These are phyloP conservation scores for Anguilla megastoma DNA, from an alignment of 2,797 vertebrate species.

Conservation along the genomic window DNA sequence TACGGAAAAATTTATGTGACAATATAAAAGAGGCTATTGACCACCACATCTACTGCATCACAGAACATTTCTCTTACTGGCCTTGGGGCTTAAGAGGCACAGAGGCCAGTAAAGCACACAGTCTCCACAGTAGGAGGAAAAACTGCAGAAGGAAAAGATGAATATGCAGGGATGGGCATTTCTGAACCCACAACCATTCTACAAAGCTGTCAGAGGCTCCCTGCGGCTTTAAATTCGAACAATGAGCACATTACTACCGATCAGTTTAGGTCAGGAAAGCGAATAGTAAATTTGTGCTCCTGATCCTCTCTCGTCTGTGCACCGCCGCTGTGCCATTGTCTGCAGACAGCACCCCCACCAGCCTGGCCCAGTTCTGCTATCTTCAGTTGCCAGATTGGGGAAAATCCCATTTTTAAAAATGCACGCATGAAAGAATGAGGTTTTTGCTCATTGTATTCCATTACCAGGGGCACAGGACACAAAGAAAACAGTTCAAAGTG, in stretches of 20 bases:
- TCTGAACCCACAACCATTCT: background rate
- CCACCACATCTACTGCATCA: background rate
- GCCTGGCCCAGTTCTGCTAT: conserved; percentile 43
- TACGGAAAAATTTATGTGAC: background rate
- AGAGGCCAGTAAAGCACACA: background rate
- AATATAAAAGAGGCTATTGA: background rate
- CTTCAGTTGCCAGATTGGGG: conserved; percentile 46
- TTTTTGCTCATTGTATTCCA: conserved; percentile 26
- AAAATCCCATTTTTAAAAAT: conserved; percentile 47
- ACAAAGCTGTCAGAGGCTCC: background rate
- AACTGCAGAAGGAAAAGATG: background rate
- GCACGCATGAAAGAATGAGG: conserved; percentile 43
- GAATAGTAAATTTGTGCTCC: conserved; percentile 2
- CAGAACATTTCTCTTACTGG: background rate
- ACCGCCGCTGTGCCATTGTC: conserved; percentile 6
- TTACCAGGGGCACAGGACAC: background rate
- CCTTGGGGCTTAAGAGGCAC: background rate
- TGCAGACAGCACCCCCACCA: conserved; percentile 3
- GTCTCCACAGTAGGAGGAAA: background rate
- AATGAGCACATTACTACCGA: background rate
- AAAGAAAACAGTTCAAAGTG: background rate
- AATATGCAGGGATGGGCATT: background rate
- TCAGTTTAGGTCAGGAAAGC: conserved; percentile 24
- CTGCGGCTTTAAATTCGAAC: background rate
- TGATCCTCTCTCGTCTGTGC: conserved; percentile 14